Conservation (phyloP, 2,888 invertebrate genomes). For the Amphimallon solstitiale region DNA sequence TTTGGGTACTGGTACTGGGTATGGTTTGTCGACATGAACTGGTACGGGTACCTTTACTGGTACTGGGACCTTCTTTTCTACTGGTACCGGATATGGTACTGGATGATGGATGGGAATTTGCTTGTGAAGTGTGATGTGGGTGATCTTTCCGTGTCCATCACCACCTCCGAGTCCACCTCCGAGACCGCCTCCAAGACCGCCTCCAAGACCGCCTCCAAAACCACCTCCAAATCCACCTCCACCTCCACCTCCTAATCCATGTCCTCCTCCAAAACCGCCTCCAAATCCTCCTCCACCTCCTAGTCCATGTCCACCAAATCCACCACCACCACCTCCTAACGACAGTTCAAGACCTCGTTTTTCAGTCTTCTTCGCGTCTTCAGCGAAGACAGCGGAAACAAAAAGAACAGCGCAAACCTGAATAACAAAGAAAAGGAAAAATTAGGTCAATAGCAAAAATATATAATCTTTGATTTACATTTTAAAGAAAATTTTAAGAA, state of each 20-base stretch:
- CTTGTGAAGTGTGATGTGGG: slow-evolving; percentile 39
- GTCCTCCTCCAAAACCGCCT: slow-evolving; percentile 32
- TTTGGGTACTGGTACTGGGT: slow-evolving; percentile 40
- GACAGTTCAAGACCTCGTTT: slow-evolving; percentile 37
- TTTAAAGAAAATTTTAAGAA: too few relatives aligned
- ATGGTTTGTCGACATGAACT: slow-evolving; percentile 39
- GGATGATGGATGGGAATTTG: slow-evolving; percentile 36
- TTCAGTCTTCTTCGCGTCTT: slow-evolving; percentile 37
- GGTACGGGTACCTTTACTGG: slow-evolving; percentile 38
- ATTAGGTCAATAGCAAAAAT: too few relatives aligned
- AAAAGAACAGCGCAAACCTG: slow-evolving; percentile 39
- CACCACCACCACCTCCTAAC: slow-evolving; percentile 34
- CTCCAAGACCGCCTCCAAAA: slow-evolving; percentile 35
- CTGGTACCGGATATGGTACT: slow-evolving; percentile 37
- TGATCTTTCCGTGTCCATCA: slow-evolving; percentile 37
- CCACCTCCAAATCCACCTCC: slow-evolving; percentile 25
- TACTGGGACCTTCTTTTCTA: slow-evolving; percentile 22
- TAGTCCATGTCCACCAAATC: slow-evolving; percentile 13
- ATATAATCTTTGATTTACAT: too few relatives aligned
- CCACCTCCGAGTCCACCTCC: slow-evolving; percentile 36
- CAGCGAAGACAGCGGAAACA: slow-evolving; percentile 22
- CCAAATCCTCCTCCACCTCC: slow-evolving; percentile 24
- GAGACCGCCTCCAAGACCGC: slow-evolving; percentile 34
- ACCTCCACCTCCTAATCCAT: slow-evolving; percentile 22
- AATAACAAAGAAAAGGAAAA: too few relatives aligned